A percentile compares a stretch with the other conserved stretches of the same genome.
These are phyloP conservation scores for Pollenia griseotomentosa DNA, from an alignment of 2,888 invertebrate species.

Conservation along the genomic window DNA sequence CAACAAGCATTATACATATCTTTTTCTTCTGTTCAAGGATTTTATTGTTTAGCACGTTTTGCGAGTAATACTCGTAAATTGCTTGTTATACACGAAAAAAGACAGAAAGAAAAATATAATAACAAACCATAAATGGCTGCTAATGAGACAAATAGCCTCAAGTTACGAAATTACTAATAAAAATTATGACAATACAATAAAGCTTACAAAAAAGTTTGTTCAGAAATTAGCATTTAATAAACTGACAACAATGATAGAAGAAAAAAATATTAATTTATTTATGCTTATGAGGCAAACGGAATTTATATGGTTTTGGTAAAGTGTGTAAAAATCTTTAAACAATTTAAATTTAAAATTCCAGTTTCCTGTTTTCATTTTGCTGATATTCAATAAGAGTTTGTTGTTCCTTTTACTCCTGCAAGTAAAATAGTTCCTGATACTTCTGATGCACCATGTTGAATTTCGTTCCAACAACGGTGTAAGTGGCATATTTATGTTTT, in stretches of 20 bases:
- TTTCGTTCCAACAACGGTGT: too few relatives aligned
- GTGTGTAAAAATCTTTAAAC: too few relatives aligned
- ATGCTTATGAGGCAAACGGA: too few relatives aligned
- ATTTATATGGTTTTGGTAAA: too few relatives aligned
- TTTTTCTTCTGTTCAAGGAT: constrained; percentile 24
- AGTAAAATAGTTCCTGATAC: too few relatives aligned
- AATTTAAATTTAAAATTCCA: too few relatives aligned
- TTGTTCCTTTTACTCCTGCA: too few relatives aligned
- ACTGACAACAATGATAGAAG: constrained; percentile 1
- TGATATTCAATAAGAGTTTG: too few relatives aligned
- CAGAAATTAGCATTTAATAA: constrained; percentile 20
- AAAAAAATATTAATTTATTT: constrained; percentile 18
- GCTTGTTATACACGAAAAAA: constrained; percentile 1
- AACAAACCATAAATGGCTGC: constrained; percentile 68
- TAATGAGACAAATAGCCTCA: constrained; percentile 69
- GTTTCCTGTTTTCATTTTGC: too few relatives aligned
- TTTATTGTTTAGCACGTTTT: constrained; percentile 58
- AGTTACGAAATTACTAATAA: constrained; percentile 52
- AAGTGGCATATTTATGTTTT: too few relatives aligned
- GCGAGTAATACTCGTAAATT: constrained; percentile 18
- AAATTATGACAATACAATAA: constrained; percentile 46
- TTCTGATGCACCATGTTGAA: too few relatives aligned
- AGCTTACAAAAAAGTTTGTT: not conserved
- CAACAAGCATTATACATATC: constrained; percentile 31
- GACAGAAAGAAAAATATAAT: constrained; percentile 32